Evolutionary conservation across 2,888 invertebrate species (phyloP), one percentile per base, ranked within the genome.

Genomic region (Drosophila koepferae): DNA sequence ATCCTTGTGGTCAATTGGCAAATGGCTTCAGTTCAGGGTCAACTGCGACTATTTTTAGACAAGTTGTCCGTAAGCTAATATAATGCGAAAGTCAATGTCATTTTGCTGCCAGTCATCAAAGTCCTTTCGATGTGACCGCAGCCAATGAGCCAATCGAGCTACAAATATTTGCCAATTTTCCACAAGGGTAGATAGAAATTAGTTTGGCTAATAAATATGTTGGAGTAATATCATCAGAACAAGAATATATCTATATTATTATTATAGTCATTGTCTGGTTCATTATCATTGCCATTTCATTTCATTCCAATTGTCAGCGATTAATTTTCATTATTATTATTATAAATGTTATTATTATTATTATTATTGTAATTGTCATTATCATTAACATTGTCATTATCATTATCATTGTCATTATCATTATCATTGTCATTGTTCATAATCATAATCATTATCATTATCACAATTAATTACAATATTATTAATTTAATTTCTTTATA

Each of bases 151-250:
- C 49, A 55, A 70, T 63, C 73, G 55, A 58, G 38, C 53, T 63
- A 71, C 64, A 84, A 80, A 74, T 89, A 87, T 80, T 74, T 72
- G 23, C 72, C 59, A 34, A 66, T 85, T 46, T 43, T 70, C n/a
- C 55, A 14, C 28, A n/a, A 4, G 12, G 55, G 55, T 55, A 55
- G 10, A 40, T n/a, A 41, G 23, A 40, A n/a, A 23, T 23, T 16
- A 23, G 1, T n/a, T 9, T n/a, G 16, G 38, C 9, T 40, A 34
- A 23, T 3, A 23, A 46, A 46, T 16, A 46, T 46, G 28, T 8
- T 16, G 23, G 3, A 16, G 16, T 23, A 8, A 31, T 34, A 18
- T 34, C 3, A 16, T 48, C 16, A 40, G 28, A 28, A 34, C 10
- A 34, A 34, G 34, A 8, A 34, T 16, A 8, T 14, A 20, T 43